phyloP scores from a whole-genome alignment of 1,140 invertebrate genomes.

The Rhyzopertha dominica region DNA sequence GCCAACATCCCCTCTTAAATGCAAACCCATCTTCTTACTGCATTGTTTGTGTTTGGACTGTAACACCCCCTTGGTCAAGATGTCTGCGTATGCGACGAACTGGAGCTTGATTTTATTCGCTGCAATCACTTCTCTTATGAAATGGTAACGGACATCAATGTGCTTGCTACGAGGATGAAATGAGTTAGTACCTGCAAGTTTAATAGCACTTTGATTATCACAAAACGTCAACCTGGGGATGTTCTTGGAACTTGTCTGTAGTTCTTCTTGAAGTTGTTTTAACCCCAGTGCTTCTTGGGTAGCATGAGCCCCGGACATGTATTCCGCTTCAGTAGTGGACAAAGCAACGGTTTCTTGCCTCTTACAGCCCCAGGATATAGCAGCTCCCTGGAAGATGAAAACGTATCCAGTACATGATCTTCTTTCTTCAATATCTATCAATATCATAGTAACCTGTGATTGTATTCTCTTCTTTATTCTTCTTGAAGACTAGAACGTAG shows the following conservation, averaged over 20 bases:
- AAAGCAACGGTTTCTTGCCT: slow-evolving; percentile 47
- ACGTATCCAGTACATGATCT: slow-evolving; percentile 38
- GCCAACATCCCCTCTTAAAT: not conserved
- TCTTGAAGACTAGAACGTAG: slow-evolving; percentile 1
- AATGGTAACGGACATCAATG: slow-evolving; percentile 39
- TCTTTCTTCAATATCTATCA: slow-evolving; percentile 20
- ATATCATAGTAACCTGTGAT: slow-evolving; percentile 20
- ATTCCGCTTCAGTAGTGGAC: slow-evolving; percentile 49
- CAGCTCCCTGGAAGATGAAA: slow-evolving; percentile 23
- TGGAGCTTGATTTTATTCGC: not conserved
- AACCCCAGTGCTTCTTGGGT: slow-evolving; percentile 43
- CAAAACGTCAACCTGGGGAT: slow-evolving; percentile 23
- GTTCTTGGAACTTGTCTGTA: slow-evolving; percentile 10
- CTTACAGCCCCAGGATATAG: slow-evolving; percentile 44
- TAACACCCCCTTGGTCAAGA: not conserved
- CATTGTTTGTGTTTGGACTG: too few species aligned
- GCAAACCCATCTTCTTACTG: not conserved
- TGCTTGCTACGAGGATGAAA: slow-evolving; percentile 39
- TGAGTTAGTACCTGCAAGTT: slow-evolving; percentile 41
- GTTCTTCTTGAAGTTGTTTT: slow-evolving; percentile 25
- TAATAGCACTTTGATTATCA: slow-evolving; percentile 43
- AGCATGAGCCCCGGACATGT: slow-evolving; percentile 43
- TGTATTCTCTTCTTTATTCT: not conserved
- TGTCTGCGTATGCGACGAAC: slow-evolving; percentile 1
- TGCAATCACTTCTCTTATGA: slow-evolving; percentile 33